Base-by-base conservation (phyloP, 2,797 vertebrate species). In the Cheirogaleus major region DNA sequence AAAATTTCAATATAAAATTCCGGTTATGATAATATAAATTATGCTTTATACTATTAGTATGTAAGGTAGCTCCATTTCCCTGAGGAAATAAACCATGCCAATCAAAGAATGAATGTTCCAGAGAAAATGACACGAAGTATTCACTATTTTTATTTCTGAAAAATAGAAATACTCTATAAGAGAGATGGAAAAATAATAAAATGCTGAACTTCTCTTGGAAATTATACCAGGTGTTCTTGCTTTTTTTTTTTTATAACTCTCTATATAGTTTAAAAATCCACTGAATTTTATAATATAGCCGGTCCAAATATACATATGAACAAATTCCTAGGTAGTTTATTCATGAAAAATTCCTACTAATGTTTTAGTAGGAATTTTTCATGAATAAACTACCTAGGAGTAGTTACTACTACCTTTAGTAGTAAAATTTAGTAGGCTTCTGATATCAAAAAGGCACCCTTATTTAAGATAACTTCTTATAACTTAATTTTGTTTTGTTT, bases 291-390 rank as follows among this genome's bases (percentile, higher is more conserved):
- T 0, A 91, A 94, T 76, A 57, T 4, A 94, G 86, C 73, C 81
- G 75, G 59, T 73, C 52, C 30, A 89, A 92, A 93, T 30, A 96
- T 32, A 93, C 63, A 72, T 0, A 84, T 38, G 50, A 97, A 81
- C 30, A 95, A 83, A 50, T 69, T 79, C 20, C 32, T 25, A 38
- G 92, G 94, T 72, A 93, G 93, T 69, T 94, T 63, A 89, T 35
- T 83, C 80, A 88, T 32, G 48, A 90, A 97, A 97, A 97, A 94
- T 17, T 69, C 45, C 50, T 92, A 55, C 8, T n/a, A 95, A 82
- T 52, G 7, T 88, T 97, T 85, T 89, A n/a, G n/a, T n/a, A n/a
- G n/a, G n/a, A n/a, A n/a, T n/a, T n/a, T n/a, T n/a, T n/a, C n/a
- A n/a, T n/a, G n/a, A n/a, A n/a, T n/a, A n/a, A n/a, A n/a, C n/a